Percentiles rank a stretch among this genome's conserved stretches.
Conservation (phyloP, 1,140 invertebrate genomes). For the Hypothenemus hampei region DNA sequence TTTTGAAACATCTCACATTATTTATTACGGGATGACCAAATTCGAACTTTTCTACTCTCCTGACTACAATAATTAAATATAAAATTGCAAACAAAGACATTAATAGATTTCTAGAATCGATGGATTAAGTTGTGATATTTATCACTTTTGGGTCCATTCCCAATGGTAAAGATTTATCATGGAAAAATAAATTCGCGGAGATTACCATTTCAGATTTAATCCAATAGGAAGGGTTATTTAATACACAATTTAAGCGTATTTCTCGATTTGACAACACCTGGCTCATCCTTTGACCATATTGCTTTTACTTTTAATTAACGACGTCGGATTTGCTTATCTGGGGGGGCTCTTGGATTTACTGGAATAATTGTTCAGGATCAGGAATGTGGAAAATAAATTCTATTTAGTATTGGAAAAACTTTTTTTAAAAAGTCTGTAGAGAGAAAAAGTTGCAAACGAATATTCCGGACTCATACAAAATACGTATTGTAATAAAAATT, state of each 20-base stretch:
- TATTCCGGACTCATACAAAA: too few species aligned
- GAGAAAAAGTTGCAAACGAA: too few species aligned
- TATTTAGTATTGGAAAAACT: too few species aligned
- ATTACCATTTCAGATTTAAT: constrained; percentile 17
- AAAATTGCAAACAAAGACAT: too few species aligned
- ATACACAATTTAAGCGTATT: constrained; percentile 19
- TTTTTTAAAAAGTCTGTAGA: too few species aligned
- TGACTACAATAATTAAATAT: too few species aligned
- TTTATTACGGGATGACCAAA: too few species aligned
- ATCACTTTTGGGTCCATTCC: constrained; percentile 19
- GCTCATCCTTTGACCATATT: constrained; percentile 13
- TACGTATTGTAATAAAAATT: too few species aligned
- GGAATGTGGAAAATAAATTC: too few species aligned
- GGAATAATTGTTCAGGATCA: too few species aligned
- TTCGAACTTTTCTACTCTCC: too few species aligned
- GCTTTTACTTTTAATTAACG: constrained; percentile 7
- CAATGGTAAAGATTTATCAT: constrained; percentile 24
- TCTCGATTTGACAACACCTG: constrained; percentile 14
- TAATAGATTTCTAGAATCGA: constrained; percentile 22
- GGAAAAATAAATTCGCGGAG: constrained; percentile 17
- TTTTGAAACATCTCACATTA: too few species aligned
- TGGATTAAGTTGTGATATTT: constrained; percentile 26
- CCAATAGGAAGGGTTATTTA: constrained; percentile 15
- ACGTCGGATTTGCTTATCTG: neutral
- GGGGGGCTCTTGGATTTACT: neutral